phyloP scores from a whole-genome alignment of 1,140 invertebrate genomes.

The Gonioctena quinquepunctata region DNA sequence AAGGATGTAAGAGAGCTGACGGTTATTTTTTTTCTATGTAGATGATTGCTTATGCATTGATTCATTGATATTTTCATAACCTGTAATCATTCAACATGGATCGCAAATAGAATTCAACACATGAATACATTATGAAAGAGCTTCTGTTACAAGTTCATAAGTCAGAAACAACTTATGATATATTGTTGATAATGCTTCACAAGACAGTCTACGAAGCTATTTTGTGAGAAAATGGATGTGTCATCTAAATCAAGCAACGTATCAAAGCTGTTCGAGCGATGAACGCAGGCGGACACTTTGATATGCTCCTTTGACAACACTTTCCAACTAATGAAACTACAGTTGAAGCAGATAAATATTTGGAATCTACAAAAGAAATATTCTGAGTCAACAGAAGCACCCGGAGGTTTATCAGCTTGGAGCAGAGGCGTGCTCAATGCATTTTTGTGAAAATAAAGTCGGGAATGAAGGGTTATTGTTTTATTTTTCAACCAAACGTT shows the following conservation, averaged over 20 bases:
- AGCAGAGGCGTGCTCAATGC: slow-evolving; percentile 1
- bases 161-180: neutral
- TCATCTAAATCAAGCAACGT: slow-evolving; percentile 6
- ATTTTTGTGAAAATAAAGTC: too few species aligned
- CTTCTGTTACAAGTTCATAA: neutral
- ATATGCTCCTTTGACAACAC: slow-evolving; percentile 35
- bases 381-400: slow-evolving; percentile 30
- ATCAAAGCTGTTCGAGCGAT: slow-evolving; percentile 20
- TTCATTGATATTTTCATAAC: too few species aligned
- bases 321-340: slow-evolving; percentile 37
- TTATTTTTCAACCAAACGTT: too few species aligned
- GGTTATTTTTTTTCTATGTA: too few species aligned
- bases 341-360: slow-evolving; percentile 31
- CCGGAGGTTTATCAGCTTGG: slow-evolving; percentile 23
- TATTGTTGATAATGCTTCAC: neutral
- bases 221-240: slow-evolving; percentile 9
- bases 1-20: too few species aligned
- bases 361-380: slow-evolving; percentile 37
- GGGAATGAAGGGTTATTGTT: too few species aligned
- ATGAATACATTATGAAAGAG: too few species aligned
- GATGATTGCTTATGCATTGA: too few species aligned
- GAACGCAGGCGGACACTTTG: slow-evolving; percentile 36
- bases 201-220: neutral
- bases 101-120: too few species aligned
- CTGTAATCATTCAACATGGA: too few species aligned